Evolutionary conservation across 2,113 vertebrate genomes (phyloP).

Genomic region (Tachuris rubrigastra): DNA sequence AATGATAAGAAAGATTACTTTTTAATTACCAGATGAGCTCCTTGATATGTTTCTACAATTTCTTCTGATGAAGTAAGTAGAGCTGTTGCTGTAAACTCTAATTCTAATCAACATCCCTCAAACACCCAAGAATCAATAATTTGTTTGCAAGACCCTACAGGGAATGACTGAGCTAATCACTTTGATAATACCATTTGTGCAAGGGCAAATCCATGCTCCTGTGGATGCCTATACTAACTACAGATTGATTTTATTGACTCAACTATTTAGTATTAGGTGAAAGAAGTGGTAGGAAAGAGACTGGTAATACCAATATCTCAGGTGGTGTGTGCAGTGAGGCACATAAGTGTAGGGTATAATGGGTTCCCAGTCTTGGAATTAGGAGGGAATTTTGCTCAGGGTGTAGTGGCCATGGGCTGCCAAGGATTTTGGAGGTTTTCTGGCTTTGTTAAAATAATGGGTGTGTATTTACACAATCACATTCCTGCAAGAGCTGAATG

Average conservation of each 20-base stretch:
- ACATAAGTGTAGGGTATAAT: neutral
- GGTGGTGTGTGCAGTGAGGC: neutral
- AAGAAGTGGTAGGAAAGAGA: neutral
- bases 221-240: neutral
- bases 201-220: neutral
- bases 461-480: fast-evolving
- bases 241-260: neutral
- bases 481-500: neutral
- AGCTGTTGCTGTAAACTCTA: neutral
- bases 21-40: neutral
- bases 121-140: neutral
- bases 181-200: neutral
- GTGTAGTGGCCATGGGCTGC: neutral
- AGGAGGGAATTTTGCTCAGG: neutral
- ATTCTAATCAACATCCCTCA: neutral
- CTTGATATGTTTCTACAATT: neutral
- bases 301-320: neutral
- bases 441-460: neutral
- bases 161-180: neutral
- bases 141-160: neutral
- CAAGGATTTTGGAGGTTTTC: neutral
- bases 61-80: neutral
- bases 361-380: neutral
- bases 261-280: neutral
- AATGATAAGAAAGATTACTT: neutral